These are phyloP conservation scores for Elachura formosa DNA, from an alignment of 2,113 vertebrate species.

Conservation along the genomic window DNA sequence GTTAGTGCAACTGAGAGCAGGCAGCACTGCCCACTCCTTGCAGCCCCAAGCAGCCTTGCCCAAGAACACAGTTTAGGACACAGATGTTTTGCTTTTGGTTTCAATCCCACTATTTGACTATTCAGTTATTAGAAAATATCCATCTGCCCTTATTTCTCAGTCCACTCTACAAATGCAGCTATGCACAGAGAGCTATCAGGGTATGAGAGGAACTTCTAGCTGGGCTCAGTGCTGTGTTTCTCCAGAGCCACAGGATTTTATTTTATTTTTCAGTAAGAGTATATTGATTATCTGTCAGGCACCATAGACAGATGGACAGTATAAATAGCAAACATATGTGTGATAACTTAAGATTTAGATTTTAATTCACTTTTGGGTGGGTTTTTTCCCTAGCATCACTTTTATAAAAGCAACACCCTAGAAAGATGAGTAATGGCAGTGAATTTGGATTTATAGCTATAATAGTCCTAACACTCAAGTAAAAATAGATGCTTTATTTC, in stretches of 20 bases:
- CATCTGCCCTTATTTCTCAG: neutral
- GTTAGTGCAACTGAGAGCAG: neutral
- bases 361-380: neutral
- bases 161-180: neutral
- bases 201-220: neutral
- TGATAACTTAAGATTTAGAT: neutral
- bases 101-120: neutral
- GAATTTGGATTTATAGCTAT: neutral
- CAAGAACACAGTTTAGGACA: neutral
- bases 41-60: neutral
- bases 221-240: neutral
- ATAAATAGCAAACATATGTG: neutral
- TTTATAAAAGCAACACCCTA: neutral
- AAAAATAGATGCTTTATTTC: neutral
- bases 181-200: neutral
- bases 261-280: neutral
- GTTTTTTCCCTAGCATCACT: neutral
- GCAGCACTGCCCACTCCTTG: neutral
- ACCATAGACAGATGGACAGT: neutral
- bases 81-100: neutral
- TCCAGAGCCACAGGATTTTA: neutral
- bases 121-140: neutral
- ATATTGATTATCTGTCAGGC: constrained; percentile 25
- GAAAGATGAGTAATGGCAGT: neutral
- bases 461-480: neutral